Base-by-base conservation (phyloP, 2,113 vertebrate genomes). In the Xenus cinereus region DNA sequence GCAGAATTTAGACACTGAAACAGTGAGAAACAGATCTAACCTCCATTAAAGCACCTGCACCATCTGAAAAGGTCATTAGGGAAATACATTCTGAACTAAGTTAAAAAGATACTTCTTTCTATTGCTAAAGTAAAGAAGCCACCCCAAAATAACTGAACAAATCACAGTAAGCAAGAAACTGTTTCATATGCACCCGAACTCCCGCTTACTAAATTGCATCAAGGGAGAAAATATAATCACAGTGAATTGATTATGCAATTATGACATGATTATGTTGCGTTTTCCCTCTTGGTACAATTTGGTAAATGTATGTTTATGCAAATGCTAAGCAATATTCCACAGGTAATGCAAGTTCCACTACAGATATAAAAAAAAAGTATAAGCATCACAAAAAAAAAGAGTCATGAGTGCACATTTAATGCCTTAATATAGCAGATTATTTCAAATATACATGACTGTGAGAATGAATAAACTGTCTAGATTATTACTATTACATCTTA, bases 161-260 rank as follows among this genome's bases (percentile, higher is more conserved):
- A 95, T 81, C 91, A 94, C 23, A 95, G 92, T 69, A 96, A 93
- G 72, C 90, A 76, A 81, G 64, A 53, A 96, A 95, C 51, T 84
- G 67, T 32, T 90, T 81, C 84, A 62, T 80, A 95, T 84, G 93
- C 95, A 96, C 63, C 91, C 8, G 60, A 96, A 97, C 62, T 96
- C 69, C 93, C 37, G 54, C 96, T 97, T 95, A 94, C 83, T 94
- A 98, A 97, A 98, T 53, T 97, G 88, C 93, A 97, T 96, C 78
- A 8, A 93, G 95, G 97, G 93, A 97, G 94, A 97, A 98, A 98
- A 98, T 98, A 97, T 89, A 97, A 97, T 98, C 97, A 97, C 39
- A 92, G 39, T 92, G 88, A 98, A 98, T 73, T 97, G 96, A 98
- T 97, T 95, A 97, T 87, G 93, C 94, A 96, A 98, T 97, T 98